Evolutionary conservation across 2,113 vertebrate genomes (phyloP), one percentile per base, ranked within the genome.

Genomic region (Amblyornis subalaris): DNA sequence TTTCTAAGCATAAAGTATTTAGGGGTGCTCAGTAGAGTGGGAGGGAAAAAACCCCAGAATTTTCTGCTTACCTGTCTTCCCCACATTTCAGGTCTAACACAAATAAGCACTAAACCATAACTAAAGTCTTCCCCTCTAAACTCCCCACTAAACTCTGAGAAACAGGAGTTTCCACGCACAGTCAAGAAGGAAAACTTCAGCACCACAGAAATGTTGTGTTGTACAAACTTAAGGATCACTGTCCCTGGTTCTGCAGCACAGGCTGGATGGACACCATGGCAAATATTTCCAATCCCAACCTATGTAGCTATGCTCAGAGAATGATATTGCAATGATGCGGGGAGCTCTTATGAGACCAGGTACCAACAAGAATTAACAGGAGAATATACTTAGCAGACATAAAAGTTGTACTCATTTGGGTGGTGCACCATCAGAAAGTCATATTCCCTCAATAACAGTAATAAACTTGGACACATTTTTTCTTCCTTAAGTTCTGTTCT

Each of bases 11-110:
- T 12, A 11, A 61, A 57, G 11, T 23, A 76, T 57, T 87, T 48
- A 17, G 17, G 6, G 14, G 17, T 0, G 3, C 11, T 67, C 31
- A 62, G 12, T 2, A 35, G 6, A 60, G 16, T 13, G 13, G 2
- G 14, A 85, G 3, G 15, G 10, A 4, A 71, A 65, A 83, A 84
- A 14, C 0, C 6, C 16, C 26, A 58, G 36, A 75, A 47, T 53
- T 73, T 60, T 60, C 12, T 24, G 12, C 70, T 88, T 51, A 25
- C 9, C 18, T 14, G 14, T 38, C 50, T 48, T 73, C 11, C 4
- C 18, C 25, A 23, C 4, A 8, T 64, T 60, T 90, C 24, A 75
- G 25, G 7, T 36, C 25, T 16, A 66, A 75, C 16, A 48, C 26
- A 42, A 44, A 23, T 3, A 77, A 42, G 18, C 7, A n/a, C 7